Base-by-base conservation (phyloP, 1,140 invertebrate species). In the Anadara kagoshimensis region DNA sequence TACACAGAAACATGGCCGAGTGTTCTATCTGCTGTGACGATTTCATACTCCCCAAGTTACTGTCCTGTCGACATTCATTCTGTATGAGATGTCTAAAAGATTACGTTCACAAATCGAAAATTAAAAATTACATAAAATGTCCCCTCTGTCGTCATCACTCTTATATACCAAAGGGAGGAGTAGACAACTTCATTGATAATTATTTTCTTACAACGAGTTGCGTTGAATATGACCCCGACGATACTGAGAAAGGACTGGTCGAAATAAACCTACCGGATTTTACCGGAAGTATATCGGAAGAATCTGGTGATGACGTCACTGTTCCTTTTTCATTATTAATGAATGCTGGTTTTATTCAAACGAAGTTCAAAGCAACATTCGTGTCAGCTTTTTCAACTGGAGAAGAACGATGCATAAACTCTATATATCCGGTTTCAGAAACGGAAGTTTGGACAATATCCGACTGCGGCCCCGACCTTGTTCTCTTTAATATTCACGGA, bases 1-100 rank as follows among this genome's bases (percentile, higher is more conserved):
- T 51, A 22, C 49, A 51, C 11, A 20, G 43, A 4, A 14, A 45
- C 5, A 41, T 41, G 29, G 58, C n/a, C n/a, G n/a, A 61, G 22
- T 61, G 58, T 61, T 36, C 58, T 20, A 45, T 61, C 5, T 61
- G 58, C 20, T 61, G 43, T 20, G 58, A 61, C 10, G 16, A 22
- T 43, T 61, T 44, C 20, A 44, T 61, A 8, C 18, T 43, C 0
- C 58, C 58, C 2, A 43, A 61, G 18, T 44, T 61, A n/a, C 43
- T 61, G 22, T 43, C 58, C 43, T 61, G 58, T 45, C n/a, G 41
- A 4, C 58, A 61, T 44, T 43, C 58, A 4, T 61, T 61, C 20
- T 61, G 58, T 61, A 12, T 12, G 12, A 61, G 43, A n/a, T 61
- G 58, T 44, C 3, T 61, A 10, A 24, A 14, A 20, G 20, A 45